These are phyloP conservation scores for Coranthus polyacanthus DNA, from an alignment of 2,797 vertebrate species.

Conservation along the genomic window DNA sequence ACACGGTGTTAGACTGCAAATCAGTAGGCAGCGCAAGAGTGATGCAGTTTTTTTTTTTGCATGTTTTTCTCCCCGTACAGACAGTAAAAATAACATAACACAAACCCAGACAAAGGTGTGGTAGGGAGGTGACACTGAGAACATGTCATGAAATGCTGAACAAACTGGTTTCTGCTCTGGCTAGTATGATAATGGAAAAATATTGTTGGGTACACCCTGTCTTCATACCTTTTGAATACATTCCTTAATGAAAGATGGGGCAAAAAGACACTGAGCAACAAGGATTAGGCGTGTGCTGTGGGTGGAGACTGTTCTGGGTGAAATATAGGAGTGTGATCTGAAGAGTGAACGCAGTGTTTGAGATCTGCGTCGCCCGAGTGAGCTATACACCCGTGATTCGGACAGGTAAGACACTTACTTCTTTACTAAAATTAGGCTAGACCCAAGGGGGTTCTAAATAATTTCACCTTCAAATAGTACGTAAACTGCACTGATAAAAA, in stretches of 20 bases:
- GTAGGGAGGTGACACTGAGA: not conserved
- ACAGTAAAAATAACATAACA: not conserved
- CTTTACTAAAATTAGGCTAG: no score
- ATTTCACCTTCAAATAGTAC: no score
- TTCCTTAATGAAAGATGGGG: not conserved
- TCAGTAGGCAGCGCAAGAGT: not conserved
- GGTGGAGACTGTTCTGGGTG: constrained; percentile 55
- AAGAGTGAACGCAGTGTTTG: constrained; percentile 19
- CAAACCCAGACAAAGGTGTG: constrained; percentile 3
- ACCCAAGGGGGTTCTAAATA: no score
- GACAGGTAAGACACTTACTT: constrained; percentile 55
- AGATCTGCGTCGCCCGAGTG: not conserved
- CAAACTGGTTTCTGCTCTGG: not conserved
- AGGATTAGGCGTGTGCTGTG: constrained; percentile 1
- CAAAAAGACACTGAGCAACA: not conserved
- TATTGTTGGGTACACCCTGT: constrained; percentile 12
- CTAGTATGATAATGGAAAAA: not conserved
- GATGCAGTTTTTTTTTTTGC: no score
- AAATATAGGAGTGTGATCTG: not conserved
- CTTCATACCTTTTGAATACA: not conserved
- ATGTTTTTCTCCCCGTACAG: not conserved
- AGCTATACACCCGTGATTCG: constrained; percentile 24
- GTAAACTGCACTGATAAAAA: not conserved
- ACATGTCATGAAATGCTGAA: not conserved
- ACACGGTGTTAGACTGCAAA: not conserved